Base-by-base conservation (phyloP, 2,797 vertebrate genomes). In the Tinamus major region DNA sequence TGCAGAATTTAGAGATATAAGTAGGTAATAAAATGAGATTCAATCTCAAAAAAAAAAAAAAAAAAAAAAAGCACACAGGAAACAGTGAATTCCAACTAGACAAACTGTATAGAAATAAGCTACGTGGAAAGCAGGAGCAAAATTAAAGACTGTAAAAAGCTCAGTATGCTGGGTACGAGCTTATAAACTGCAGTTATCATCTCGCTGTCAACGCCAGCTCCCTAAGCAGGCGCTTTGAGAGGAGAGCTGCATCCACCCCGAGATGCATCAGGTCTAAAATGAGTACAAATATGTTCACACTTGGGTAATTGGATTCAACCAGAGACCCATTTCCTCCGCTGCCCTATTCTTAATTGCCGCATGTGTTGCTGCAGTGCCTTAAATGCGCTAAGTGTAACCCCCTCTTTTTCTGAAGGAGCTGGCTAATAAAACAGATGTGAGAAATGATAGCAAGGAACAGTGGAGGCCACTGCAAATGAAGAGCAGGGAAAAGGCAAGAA, bases 1-100 rank as follows among this genome's bases (percentile, higher is more conserved):
- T 68, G 55, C 49, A 90, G 87, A 95, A 94, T 94, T 91, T 92
- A 94, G 85, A 87, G 61, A 68, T 68, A 49, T 55, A 91, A 92
- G 85, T 82, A 89, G 33, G 71, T 59, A 95, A 88, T 92, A 93
- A 95, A 95, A 87, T 59, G 80, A 95, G 75, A 77, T 90, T 94
- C 83, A 56, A 19, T 46, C 44, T 75, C 6, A 35, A 35, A 35
- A 35, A 35, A 35, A 35, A 35, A 35, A 35, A 35, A 41, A 64
- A 88, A 87, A 90, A 95, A 92, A 81, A 51, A 51, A 51, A 49
- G 49, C 4, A 13, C 58, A 35, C 35, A 71, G 75, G 75, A 75
- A 91, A 94, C 89, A 95, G 90, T 92, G 91, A 95, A 88, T 74
- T 23, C 53, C 21, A 91, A 96, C 74, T 58, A 62, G 16, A 69